phyloP scores from a whole-genome alignment of 2,113 vertebrate species.

The Solea solea region DNA sequence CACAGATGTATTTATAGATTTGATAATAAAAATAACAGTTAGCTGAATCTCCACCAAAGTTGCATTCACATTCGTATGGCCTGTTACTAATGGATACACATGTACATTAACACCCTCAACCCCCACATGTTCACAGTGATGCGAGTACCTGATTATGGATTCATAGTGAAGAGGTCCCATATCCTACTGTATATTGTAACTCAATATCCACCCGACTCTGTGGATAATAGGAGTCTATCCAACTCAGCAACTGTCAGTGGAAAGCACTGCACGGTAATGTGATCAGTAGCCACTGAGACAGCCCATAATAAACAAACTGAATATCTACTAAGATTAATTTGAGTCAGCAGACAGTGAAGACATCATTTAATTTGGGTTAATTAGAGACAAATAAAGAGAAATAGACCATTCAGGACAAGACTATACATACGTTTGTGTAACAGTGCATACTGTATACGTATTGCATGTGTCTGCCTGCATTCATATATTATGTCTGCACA shows the following conservation, averaged over 20 bases:
- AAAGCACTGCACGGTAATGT: constrained; percentile 38
- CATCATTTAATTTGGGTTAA: constrained; percentile 60
- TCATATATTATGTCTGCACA: constrained; percentile 9
- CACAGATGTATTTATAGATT: not conserved
- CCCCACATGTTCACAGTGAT: not conserved
- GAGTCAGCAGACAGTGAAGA: constrained; percentile 48
- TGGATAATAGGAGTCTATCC: constrained; percentile 43
- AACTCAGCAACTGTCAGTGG: constrained; percentile 30
- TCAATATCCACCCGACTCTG: constrained; percentile 23
- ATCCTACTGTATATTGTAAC: constrained; percentile 25
- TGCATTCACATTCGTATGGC: not conserved
- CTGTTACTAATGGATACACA: constrained; percentile 4
- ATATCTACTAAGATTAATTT: constrained; percentile 68
- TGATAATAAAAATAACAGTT: constrained; percentile 4
- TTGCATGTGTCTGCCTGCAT: constrained; percentile 13
- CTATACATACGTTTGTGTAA: constrained; percentile 1
- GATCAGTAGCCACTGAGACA: constrained; percentile 42
- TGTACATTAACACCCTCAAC: constrained; percentile 7
- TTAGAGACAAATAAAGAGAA: constrained; percentile 54
- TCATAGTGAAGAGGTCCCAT: constrained; percentile 5
- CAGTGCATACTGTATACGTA: not conserved
- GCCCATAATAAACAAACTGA: constrained; percentile 51
- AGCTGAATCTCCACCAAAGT: not conserved
- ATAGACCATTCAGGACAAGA: constrained; percentile 43
- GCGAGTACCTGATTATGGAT: constrained; percentile 2